These are phyloP conservation scores for Sipha flava DNA, from an alignment of 1,140 invertebrate genomes.

Conservation along the genomic window DNA sequence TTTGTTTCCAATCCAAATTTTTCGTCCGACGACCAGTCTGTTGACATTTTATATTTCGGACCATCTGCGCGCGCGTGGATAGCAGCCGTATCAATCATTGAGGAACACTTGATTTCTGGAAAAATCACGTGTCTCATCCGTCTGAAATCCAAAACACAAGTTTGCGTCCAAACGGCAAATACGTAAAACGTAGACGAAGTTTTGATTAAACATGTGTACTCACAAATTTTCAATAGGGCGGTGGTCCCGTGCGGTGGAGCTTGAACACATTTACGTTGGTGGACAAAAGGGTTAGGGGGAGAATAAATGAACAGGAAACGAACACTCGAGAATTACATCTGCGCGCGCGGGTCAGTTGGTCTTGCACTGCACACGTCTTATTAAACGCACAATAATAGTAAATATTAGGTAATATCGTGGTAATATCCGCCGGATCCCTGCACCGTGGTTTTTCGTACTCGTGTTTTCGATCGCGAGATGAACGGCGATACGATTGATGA, in stretches of 20 bases:
- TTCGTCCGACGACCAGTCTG: neutral
- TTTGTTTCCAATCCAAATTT: neutral
- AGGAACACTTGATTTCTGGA: neutral
- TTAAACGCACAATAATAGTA: too few relatives aligned
- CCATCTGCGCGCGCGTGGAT: neutral
- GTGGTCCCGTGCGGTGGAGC: too few relatives aligned
- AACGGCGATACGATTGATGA: too few relatives aligned
- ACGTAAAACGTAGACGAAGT: neutral
- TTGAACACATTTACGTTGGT: too few relatives aligned
- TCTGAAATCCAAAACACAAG: neutral
- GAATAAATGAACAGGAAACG: neutral
- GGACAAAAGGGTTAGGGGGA: too few relatives aligned
- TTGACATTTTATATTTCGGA: neutral
- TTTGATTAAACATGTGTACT: constrained; percentile 2
- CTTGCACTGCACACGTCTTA: too few relatives aligned
- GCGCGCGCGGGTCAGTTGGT: neutral
- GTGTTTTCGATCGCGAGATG: too few relatives aligned
- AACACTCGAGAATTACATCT: neutral
- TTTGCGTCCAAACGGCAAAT: neutral
- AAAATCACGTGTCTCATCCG: neutral
- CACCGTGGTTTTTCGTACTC: too few relatives aligned
- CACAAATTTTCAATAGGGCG: too few relatives aligned
- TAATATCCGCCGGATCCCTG: too few relatives aligned
- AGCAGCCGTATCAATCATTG: neutral
- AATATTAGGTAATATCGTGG: too few relatives aligned